A percentile compares a stretch with the other conserved stretches of the same genome.
Conservation (phyloP, 1,140 invertebrate genomes). For the Agrilus planipennis region DNA sequence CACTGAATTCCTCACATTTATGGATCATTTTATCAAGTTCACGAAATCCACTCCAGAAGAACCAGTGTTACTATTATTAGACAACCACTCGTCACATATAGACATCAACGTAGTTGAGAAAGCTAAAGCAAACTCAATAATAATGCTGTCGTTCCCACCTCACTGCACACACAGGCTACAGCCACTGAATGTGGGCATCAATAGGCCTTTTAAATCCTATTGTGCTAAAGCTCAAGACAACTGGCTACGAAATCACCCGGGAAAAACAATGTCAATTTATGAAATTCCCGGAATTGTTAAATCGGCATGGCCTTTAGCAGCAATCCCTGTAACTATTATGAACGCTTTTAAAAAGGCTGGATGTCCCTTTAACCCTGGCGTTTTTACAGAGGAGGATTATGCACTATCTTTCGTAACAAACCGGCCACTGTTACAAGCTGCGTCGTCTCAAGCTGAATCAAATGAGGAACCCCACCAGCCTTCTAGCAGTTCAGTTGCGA, state of each 20-base stretch:
- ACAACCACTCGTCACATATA: slow-evolving; percentile 25
- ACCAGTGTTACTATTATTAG: slow-evolving; percentile 23
- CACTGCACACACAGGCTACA: slow-evolving; percentile 30
- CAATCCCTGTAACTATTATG: too few species aligned
- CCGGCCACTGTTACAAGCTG: neutral
- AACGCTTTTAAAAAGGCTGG: too few species aligned
- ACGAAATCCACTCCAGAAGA: slow-evolving; percentile 18
- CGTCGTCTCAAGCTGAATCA: too few species aligned
- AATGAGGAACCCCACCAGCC: slow-evolving; percentile 2
- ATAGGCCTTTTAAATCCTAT: slow-evolving; percentile 21
- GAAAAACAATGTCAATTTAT: slow-evolving; percentile 8
- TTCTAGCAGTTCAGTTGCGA: neutral
- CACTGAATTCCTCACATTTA: slow-evolving; percentile 14
- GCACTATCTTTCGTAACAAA: too few species aligned
- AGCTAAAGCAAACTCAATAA: slow-evolving; percentile 17
- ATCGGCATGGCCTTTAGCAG: neutral
- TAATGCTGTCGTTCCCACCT: slow-evolving; percentile 24
- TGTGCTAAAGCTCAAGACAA: slow-evolving; percentile 14
- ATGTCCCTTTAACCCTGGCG: too few species aligned
- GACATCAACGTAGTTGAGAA: slow-evolving; percentile 12
- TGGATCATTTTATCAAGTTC: slow-evolving; percentile 24
- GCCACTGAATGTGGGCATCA: slow-evolving; percentile 24
- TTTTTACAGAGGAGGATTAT: too few species aligned
- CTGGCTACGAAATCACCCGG: slow-evolving; percentile 14
- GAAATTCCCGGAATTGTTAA: neutral